These are phyloP conservation scores for Nomia melanderi DNA, from an alignment of 1,140 invertebrate species.

Conservation along the genomic window DNA sequence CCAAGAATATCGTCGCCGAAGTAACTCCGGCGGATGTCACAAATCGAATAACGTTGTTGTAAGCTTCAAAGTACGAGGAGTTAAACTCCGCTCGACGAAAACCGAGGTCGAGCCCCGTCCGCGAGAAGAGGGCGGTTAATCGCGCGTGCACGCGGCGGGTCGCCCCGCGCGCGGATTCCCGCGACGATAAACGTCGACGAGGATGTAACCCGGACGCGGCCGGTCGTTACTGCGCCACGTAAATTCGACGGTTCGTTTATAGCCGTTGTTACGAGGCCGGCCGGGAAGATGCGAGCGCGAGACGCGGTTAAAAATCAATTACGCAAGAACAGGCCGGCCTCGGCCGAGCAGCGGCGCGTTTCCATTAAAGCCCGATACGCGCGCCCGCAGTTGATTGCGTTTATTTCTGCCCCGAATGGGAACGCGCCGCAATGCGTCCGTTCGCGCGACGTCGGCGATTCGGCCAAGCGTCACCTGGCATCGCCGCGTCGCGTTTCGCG, in stretches of 20 bases:
- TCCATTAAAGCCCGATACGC: slow-evolving; percentile 16
- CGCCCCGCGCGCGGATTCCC: background rate
- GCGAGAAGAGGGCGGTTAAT: no score
- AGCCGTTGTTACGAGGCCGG: slow-evolving; percentile 7
- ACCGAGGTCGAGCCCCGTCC: no score
- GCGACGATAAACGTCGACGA: background rate
- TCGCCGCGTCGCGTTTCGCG: slow-evolving; percentile 9
- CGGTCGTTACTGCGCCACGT: slow-evolving; percentile 7
- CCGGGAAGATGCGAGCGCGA: slow-evolving; percentile 3
- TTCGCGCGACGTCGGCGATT: background rate
- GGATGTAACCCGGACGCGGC: background rate
- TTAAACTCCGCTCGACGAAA: no score
- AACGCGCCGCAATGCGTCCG: slow-evolving; percentile 35
- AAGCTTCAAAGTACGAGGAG: no score
- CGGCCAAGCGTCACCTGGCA: slow-evolving; percentile 2
- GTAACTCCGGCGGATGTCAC: no score
- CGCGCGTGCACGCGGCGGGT: background rate
- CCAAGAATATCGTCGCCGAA: no score
- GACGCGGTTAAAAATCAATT: slow-evolving; percentile 49
- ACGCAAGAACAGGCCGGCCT: background rate
- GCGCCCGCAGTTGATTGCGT: slow-evolving; percentile 36
- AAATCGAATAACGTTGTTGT: no score
- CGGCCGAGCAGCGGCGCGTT: background rate
- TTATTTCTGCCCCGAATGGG: slow-evolving; percentile 42
- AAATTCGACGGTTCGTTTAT: slow-evolving; percentile 29